phyloP scores from a whole-genome alignment of 2,113 vertebrate species.

The Strix uralensis region DNA sequence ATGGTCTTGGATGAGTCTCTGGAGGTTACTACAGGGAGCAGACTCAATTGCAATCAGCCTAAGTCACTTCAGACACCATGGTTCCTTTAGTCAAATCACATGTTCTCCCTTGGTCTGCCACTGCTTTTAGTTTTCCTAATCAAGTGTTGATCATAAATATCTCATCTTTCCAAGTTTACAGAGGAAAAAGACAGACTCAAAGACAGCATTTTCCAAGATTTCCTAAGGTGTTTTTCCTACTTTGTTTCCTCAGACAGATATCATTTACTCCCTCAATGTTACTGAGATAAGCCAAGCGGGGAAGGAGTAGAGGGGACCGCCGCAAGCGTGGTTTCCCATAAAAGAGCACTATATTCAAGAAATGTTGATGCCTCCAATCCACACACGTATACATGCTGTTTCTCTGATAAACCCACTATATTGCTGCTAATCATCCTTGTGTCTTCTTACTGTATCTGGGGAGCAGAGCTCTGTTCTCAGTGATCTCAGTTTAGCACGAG shows the following conservation, averaged over 20 bases:
- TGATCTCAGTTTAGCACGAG: background rate
- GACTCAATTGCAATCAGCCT: conserved; percentile 35
- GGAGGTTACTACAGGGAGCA: conserved; percentile 13
- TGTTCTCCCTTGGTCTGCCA: background rate
- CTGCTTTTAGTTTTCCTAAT: background rate
- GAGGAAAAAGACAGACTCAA: background rate
- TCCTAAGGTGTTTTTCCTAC: background rate
- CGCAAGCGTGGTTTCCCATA: background rate
- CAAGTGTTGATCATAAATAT: background rate
- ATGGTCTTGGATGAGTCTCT: conserved; percentile 27
- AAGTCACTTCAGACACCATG: conserved; percentile 47
- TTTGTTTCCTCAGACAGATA: background rate
- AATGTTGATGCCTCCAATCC: background rate
- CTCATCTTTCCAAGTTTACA: background rate
- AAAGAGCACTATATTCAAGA: background rate
- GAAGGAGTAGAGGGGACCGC: background rate
- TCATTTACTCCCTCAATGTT: fast-evolving
- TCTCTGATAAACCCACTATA: background rate
- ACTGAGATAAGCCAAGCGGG: background rate
- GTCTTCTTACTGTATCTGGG: background rate
- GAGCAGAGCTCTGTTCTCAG: background rate
- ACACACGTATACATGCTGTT: background rate
- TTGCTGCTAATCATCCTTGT: background rate
- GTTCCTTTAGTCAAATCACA: conserved; percentile 15
- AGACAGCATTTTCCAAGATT: background rate